Conservation (phyloP, 2,797 vertebrate species). For the Sebastes trivittatus region DNA sequence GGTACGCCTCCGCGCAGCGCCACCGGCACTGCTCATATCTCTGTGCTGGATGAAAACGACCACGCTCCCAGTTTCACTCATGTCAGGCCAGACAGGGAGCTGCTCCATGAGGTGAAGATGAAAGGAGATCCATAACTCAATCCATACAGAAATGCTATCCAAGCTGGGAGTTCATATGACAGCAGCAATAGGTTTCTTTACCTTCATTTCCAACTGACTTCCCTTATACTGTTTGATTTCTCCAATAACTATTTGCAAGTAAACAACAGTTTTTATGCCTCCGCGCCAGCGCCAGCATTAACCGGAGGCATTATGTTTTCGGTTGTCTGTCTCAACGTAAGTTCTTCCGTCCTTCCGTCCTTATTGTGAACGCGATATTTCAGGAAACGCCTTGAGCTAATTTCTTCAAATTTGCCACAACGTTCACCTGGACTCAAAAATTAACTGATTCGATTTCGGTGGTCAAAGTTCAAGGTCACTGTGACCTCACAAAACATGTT, state of each 20-base stretch:
- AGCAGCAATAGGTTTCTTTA: background rate
- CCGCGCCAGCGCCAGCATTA: rapidly evolving
- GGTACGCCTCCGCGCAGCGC: slow-evolving; percentile 92
- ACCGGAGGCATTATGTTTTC: too few relatives aligned
- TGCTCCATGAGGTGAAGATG: slow-evolving; percentile 87
- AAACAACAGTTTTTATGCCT: background rate
- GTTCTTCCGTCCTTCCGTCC: too few relatives aligned
- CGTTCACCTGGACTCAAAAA: too few relatives aligned
- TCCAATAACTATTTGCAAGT: background rate
- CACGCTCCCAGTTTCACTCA: slow-evolving; percentile 89
- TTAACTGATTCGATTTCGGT: too few relatives aligned
- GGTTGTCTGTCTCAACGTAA: rapidly evolving
- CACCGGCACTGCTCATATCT: slow-evolving; percentile 91
- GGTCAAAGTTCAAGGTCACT: too few relatives aligned
- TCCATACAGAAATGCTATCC: background rate
- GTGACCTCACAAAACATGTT: too few relatives aligned
- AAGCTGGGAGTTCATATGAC: background rate
- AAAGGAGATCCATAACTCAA: background rate
- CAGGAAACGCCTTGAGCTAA: too few relatives aligned
- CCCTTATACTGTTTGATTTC: background rate
- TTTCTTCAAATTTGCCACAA: too few relatives aligned
- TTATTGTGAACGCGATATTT: too few relatives aligned
- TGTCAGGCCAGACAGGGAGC: slow-evolving; percentile 84
- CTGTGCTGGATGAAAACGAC: slow-evolving; percentile 95
- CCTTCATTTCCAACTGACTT: background rate